Conservation (phyloP, 2,888 invertebrate genomes). For the Lacanobia oleracea region DNA sequence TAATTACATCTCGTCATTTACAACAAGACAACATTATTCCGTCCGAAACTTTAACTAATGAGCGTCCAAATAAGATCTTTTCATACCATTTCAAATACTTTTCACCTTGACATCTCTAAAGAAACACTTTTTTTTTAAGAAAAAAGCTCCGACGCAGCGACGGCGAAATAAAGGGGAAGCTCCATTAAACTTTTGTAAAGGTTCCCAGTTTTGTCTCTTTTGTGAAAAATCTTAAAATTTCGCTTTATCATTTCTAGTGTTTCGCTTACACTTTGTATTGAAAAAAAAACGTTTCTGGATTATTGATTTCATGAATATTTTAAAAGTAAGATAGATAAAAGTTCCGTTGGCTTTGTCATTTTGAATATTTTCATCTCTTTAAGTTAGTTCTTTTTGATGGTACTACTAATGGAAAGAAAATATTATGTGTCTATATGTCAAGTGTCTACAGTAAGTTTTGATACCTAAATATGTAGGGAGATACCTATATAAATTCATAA, state of each 20-base stretch:
- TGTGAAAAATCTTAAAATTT: constrained; percentile 37
- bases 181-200: constrained; percentile 55
- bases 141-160: constrained; percentile 11
- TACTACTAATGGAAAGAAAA: too few species aligned
- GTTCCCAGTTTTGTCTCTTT: constrained; percentile 36
- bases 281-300: not conserved
- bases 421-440: too few species aligned
- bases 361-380: not conserved
- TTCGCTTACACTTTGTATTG: constrained; percentile 5
- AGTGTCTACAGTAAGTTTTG: too few species aligned
- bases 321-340: not conserved
- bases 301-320: constrained; percentile 31
- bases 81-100: constrained; percentile 32
- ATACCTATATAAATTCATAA: too few species aligned
- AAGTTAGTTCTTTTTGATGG: not conserved
- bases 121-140: constrained; percentile 24
- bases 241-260: constrained; percentile 16
- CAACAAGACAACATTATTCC: not conserved
- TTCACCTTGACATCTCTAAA: constrained; percentile 51
- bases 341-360: not conserved
- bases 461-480: too few species aligned
- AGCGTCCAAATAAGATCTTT: constrained; percentile 29
- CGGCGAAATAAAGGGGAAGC: constrained; percentile 46
- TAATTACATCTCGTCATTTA: not conserved
- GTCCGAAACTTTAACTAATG: constrained; percentile 24